Conservation (phyloP, 2,113 vertebrate species). For the Rhinogobius similis region DNA sequence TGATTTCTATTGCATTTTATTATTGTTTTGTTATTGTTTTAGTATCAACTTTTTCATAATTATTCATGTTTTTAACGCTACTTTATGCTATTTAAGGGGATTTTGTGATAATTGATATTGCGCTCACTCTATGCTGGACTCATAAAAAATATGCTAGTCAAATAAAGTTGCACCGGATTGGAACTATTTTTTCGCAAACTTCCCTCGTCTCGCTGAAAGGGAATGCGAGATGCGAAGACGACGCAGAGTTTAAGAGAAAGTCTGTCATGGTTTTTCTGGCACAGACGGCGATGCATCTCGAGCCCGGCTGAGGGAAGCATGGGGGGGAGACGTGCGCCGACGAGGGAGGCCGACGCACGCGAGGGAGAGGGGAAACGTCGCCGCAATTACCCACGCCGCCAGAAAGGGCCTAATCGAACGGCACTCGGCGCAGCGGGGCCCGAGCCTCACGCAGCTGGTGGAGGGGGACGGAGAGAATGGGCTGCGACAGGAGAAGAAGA, state of each 20-base stretch:
- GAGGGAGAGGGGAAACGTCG: slow-evolving; percentile 40
- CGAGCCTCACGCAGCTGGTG: slow-evolving; percentile 62
- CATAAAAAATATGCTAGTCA: no score
- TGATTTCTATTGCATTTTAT: no score
- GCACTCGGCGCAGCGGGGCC: slow-evolving; percentile 65
- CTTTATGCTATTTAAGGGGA: no score
- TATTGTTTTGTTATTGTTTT: no score
- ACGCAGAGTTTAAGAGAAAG: neutral
- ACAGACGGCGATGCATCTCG: slow-evolving; percentile 18
- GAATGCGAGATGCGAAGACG: no score
- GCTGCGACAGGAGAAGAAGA: slow-evolving; percentile 58
- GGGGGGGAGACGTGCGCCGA: slow-evolving; percentile 25
- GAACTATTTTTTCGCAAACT: no score
- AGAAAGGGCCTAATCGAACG: slow-evolving; percentile 70
- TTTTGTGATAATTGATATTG: no score
- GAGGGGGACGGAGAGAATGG: slow-evolving; percentile 57
- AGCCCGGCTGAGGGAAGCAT: slow-evolving; percentile 37
- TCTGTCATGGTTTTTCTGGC: neutral
- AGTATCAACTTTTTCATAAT: no score
- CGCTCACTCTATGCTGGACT: no score
- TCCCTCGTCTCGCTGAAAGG: no score
- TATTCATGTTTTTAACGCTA: no score
- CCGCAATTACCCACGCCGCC: slow-evolving; percentile 62
- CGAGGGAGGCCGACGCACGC: slow-evolving; percentile 19
- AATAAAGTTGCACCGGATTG: no score